Base-by-base conservation (phyloP, 2,113 vertebrate genomes). In the Pluvialis apricaria region DNA sequence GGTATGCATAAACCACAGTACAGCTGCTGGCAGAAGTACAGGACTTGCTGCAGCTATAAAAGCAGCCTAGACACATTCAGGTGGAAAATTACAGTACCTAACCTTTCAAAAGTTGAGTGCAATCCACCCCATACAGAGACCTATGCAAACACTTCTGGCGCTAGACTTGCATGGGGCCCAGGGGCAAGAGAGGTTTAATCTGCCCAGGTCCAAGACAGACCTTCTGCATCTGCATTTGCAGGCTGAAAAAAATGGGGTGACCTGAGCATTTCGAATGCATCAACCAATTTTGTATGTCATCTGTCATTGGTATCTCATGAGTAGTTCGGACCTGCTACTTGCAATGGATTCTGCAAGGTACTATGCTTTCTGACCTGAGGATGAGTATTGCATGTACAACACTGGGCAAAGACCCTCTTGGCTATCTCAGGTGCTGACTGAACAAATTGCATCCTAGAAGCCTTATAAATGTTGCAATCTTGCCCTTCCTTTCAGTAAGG, bases 1-100 rank as follows among this genome's bases (percentile, higher is more conserved):
- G 73, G 68, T 91, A 90, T 13, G 7, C 51, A 83, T 93, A 97
- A 97, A 96, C 94, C 89, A 94, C 95, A 96, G 52, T 9, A 44
- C 29, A 81, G 28, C 61, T 95, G 55, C 65, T 76, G 92, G 91
- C 86, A 86, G 65, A 94, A 88, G 80, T 87, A 88, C 62, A 75
- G 66, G 36, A 25, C 47, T 91, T 97, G 91, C 31, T 97, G 57
- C 32, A 58, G 44, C 73, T 95, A 25, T 68, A 81, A 96, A 61
- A 88, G 66, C 85, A 55, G 25, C 71, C 51, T 54, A 58, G 71
- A 79, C 36, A 76, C 13, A 18, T 55, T 78, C 68, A 91, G 24
- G 40, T 82, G 79, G 65, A 89, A 92, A 95, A 76, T 36, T 45
- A 58, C 54, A 2, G 2, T 42, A 38, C 26, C 11, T 44, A 81